A percentile compares a stretch with the other conserved stretches of the same genome.
These are phyloP conservation scores for Zoanthus sansibaricus DNA, from an alignment of 92 coral and sea anemone species.

Conservation along the genomic window DNA sequence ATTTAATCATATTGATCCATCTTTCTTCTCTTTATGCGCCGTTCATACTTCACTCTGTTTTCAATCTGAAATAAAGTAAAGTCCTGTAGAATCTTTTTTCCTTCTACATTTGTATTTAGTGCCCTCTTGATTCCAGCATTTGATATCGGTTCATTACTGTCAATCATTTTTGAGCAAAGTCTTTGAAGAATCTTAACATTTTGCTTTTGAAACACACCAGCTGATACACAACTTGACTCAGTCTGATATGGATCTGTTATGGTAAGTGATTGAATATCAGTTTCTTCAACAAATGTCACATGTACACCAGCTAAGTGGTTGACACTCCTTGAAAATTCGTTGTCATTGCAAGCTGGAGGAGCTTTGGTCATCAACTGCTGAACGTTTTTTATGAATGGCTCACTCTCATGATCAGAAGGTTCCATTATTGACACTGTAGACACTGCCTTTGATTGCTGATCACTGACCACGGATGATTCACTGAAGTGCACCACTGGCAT, in stretches of 20 bases:
- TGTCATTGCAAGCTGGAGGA: constrained; percentile 1
- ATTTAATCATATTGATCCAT: constrained; percentile 1
- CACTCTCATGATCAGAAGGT: neutral
- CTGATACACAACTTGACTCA: neutral
- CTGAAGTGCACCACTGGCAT: neutral
- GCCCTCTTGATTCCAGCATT: constrained; percentile 6
- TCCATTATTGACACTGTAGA: neutral
- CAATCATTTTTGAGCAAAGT: constrained; percentile 32
- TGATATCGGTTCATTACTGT: constrained; percentile 10
- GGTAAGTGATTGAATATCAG: neutral
- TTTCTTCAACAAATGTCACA: neutral
- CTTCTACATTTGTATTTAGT: constrained; percentile 4
- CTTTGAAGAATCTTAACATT: neutral
- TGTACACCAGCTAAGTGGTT: neutral
- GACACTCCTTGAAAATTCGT: neutral
- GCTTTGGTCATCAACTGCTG: neutral
- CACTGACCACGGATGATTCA: neutral
- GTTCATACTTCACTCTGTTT: constrained; percentile 43
- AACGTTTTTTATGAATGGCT: neutral
- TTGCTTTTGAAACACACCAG: neutral
- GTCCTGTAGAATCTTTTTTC: constrained; percentile 13
- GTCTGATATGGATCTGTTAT: neutral
- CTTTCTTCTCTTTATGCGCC: neutral
- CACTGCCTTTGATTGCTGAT: neutral
- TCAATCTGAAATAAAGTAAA: constrained; percentile 11